A percentile compares a stretch with the other conserved stretches of the same genome.
Conservation (phyloP, 2,113 vertebrate genomes). For the Melospiza georgiana region DNA sequence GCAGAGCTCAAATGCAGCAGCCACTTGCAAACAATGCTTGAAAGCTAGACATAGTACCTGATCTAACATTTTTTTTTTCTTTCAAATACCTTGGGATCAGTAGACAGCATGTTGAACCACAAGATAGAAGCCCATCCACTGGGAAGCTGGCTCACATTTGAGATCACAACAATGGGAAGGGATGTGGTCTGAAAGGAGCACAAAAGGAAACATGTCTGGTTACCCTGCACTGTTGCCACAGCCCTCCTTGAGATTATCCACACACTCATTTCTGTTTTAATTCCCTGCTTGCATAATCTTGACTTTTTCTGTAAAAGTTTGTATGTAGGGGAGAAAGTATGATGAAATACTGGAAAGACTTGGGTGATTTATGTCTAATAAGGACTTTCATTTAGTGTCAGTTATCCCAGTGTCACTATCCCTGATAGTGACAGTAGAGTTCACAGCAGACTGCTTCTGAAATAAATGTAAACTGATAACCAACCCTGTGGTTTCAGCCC, state of each 20-base stretch:
- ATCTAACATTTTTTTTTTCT: background rate
- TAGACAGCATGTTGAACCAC: conserved; percentile 97
- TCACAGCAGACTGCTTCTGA: background rate
- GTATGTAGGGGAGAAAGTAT: background rate
- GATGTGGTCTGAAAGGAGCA: conserved; percentile 83
- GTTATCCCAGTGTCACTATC: background rate
- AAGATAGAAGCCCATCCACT: conserved; percentile 97
- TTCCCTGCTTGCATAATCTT: background rate
- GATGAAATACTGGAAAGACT: background rate
- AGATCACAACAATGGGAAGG: conserved; percentile 94
- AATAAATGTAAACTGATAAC: background rate
- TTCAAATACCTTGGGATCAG: conserved; percentile 85
- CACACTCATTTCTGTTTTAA: background rate
- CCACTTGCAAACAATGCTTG: background rate
- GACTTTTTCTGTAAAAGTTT: background rate
- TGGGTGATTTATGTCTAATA: background rate
- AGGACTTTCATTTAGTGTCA: background rate
- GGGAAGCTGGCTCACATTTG: conserved; percentile 95
- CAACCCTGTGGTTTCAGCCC: background rate
- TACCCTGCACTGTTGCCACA: background rate
- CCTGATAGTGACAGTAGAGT: background rate
- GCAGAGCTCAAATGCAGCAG: background rate
- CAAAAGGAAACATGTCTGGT: background rate
- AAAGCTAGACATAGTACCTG: background rate
- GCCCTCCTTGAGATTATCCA: background rate